Evolutionary conservation across 2,888 invertebrate genomes (phyloP), one percentile per base, ranked within the genome.

Genomic region (Scaptomyza caliginosa): DNA sequence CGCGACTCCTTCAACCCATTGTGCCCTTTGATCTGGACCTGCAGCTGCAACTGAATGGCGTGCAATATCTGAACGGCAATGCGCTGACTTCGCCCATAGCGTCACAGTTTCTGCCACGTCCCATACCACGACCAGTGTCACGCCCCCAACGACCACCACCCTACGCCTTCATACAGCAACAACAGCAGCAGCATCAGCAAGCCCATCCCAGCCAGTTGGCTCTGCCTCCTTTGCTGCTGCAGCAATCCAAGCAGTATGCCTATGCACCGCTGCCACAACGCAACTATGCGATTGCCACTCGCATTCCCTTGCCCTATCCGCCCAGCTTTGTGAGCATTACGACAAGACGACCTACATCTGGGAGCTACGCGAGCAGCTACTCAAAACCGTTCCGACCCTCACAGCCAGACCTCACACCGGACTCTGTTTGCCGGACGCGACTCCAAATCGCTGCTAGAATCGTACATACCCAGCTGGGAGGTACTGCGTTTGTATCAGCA

Each of bases 401-500:
- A 4, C 77, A 71, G 43, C 73, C 77, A 1, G 77, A 75, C n/a
- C 74, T 76, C 0, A 68, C 88, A 7, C 88, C 88, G 0, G 91
- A 90, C n/a, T 72, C 71, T 89, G 2, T 90, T 90, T 46, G 72
- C 77, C 0, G 80, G 82, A 21, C 89, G 91, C 1, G 82, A 77
- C 8, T 92, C 93, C 1, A 91, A 92, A 4, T 93, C 93, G 4
- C 88, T 94, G 45, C 78, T 94, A 5, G 94, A 94, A 42, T 94
- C 94, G 0, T 94, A 94, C 52, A 92, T 94, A 56, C 94, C 94
- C 39, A 94, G 93, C 30, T 92, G 92, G 77, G 83, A 94, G 57
- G 79, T 91, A 6, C 32, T 86, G 13, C 81, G 83, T 16, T 77
- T 89, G 24, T 45, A 87, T 13, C 77, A 90, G 19, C 88, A 90